Conservation (phyloP, 2,888 invertebrate genomes). For the Marasmarcha lunaedactyla region DNA sequence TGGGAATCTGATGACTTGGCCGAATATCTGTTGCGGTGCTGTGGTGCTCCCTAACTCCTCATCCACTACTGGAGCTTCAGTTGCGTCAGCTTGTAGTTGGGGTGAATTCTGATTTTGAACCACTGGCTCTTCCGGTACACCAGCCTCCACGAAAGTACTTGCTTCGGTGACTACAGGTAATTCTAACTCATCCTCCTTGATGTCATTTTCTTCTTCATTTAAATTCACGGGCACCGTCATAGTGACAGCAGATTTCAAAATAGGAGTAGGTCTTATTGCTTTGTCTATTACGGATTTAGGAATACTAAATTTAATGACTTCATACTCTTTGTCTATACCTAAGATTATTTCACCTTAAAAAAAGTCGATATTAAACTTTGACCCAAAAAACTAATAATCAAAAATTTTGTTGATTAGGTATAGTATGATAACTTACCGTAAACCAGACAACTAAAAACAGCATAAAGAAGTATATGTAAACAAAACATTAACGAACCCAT, state of each 20-base stretch:
- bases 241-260: slow-evolving; percentile 50
- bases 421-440: slow-evolving; percentile 12
- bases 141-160: slow-evolving; percentile 18
- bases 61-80: not conserved
- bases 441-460: slow-evolving; percentile 16
- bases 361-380: not conserved
- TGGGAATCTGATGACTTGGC: slow-evolving; percentile 67
- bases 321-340: slow-evolving; percentile 33
- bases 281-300: slow-evolving; percentile 41
- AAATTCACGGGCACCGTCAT: slow-evolving; percentile 52
- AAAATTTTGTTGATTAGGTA: too few relatives aligned
- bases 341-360: slow-evolving; percentile 24
- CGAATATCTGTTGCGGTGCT: slow-evolving; percentile 21
- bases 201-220: slow-evolving; percentile 25
- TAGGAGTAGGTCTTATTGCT: slow-evolving; percentile 44
- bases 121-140: slow-evolving; percentile 18
- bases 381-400: too few relatives aligned
- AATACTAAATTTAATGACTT: slow-evolving; percentile 40
- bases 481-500: slow-evolving; percentile 22
- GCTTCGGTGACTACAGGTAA: slow-evolving; percentile 23
- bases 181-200: slow-evolving; percentile 24
- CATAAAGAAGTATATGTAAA: slow-evolving; percentile 21
- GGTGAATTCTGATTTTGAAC: slow-evolving; percentile 28
- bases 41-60: slow-evolving; percentile 12
- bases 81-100: slow-evolving; percentile 2